phyloP scores from a whole-genome alignment of 2,113 vertebrate genomes.

The Nesoenas mayeri region DNA sequence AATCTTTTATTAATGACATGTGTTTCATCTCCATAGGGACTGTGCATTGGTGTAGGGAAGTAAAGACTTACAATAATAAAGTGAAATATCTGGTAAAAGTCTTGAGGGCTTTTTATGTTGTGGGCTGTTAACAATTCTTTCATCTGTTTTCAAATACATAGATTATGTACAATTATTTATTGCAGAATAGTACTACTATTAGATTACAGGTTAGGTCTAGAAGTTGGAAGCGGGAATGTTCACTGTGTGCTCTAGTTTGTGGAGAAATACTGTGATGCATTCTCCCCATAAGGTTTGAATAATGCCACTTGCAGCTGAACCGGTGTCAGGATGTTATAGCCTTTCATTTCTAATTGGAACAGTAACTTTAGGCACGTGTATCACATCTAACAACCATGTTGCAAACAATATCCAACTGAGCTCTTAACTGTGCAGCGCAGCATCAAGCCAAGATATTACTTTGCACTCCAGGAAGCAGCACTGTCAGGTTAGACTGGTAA shows the following conservation, averaged over 20 bases:
- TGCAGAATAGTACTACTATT: neutral
- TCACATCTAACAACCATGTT: neutral
- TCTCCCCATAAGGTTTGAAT: neutral
- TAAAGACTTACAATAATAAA: neutral
- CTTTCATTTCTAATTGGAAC: neutral
- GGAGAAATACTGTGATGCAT: neutral
- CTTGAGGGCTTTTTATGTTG: neutral
- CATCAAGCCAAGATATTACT: neutral
- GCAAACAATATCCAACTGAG: neutral
- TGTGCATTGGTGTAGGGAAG: neutral
- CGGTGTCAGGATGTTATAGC: neutral
- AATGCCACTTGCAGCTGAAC: neutral
- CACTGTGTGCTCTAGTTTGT: neutral
- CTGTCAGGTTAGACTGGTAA: neutral
- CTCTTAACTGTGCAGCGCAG: neutral
- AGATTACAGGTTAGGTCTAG: neutral
- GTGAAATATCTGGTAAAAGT: neutral
- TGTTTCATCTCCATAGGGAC: neutral
- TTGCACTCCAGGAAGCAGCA: neutral
- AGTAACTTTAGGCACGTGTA: neutral
- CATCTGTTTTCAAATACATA: neutral
- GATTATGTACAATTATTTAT: neutral
- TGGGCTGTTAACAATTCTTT: neutral
- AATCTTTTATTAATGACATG: neutral
- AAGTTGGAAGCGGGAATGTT: neutral